Conservation (phyloP, 2,888 invertebrate species). For the Onthophagus sagittarius region DNA sequence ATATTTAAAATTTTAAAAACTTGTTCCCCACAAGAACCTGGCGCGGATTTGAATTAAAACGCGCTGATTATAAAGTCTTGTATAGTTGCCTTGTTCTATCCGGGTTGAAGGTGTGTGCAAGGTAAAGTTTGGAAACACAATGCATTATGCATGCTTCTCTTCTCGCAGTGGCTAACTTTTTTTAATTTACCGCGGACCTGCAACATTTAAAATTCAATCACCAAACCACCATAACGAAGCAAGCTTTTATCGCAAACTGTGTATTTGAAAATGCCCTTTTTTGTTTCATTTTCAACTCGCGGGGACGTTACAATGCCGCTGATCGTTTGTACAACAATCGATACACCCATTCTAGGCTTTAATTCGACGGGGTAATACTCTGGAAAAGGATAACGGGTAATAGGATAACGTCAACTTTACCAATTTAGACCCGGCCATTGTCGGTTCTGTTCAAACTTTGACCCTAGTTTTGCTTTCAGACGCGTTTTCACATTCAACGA, state of each 20-base stretch:
- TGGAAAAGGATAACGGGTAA: neutral
- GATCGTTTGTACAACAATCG: neutral
- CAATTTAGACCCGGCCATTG: neutral
- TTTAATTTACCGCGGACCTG: neutral
- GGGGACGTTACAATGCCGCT: neutral
- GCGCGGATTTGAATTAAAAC: neutral
- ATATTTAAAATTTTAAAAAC: neutral
- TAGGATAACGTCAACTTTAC: neutral
- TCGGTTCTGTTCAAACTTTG: neutral
- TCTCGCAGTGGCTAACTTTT: neutral
- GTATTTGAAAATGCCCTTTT: neutral
- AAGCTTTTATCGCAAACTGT: neutral
- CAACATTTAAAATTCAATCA: neutral
- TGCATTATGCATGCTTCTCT: conserved; percentile 3
- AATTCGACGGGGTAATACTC: neutral
- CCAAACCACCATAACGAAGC: neutral
- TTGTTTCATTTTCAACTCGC: neutral
- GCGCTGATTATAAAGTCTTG: neutral
- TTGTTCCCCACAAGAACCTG: neutral
- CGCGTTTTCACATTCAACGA: neutral
- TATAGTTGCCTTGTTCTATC: neutral
- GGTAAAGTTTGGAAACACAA: conserved; percentile 7
- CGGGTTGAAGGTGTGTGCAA: neutral
- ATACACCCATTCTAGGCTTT: neutral
- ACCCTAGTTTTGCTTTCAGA: neutral